Evolutionary conservation across 2,113 vertebrate genomes (phyloP).

Genomic region (Phyllopteryx taeniolatus): DNA sequence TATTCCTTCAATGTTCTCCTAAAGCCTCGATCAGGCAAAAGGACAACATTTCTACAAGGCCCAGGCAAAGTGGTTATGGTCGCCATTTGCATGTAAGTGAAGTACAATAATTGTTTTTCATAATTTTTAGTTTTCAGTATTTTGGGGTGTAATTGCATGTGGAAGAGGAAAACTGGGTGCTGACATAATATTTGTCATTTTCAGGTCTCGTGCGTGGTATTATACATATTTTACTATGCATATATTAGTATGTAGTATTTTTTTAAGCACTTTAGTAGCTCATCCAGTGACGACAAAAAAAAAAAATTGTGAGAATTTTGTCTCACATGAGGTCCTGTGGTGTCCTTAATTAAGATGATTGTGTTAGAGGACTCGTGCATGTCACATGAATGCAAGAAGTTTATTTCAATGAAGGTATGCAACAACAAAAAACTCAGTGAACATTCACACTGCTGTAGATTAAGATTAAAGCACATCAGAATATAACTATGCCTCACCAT

Average conservation of each 20-base stretch:
- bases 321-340: constrained; percentile 33
- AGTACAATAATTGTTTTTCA: background rate
- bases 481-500: background rate
- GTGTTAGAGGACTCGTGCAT: constrained; percentile 60
- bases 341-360: constrained; percentile 67
- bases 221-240: background rate
- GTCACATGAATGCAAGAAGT: constrained; percentile 53
- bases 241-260: background rate
- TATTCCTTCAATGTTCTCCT: constrained; percentile 15
- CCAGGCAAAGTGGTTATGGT: constrained; percentile 98
- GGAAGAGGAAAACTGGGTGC: no score
- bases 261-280: background rate
- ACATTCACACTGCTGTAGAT: background rate
- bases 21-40: constrained; percentile 86
- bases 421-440: background rate
- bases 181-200: background rate
- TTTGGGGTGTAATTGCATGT: background rate
- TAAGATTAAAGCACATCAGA: background rate
- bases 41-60: constrained; percentile 86
- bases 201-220: background rate
- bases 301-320: background rate
- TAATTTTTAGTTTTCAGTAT: background rate
- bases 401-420: background rate
- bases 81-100: constrained; percentile 97
- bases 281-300: background rate